A percentile compares a stretch with the other conserved stretches of the same genome.
phyloP scores from a whole-genome alignment of 2,888 invertebrate genomes.

The Cantharis rustica region DNA sequence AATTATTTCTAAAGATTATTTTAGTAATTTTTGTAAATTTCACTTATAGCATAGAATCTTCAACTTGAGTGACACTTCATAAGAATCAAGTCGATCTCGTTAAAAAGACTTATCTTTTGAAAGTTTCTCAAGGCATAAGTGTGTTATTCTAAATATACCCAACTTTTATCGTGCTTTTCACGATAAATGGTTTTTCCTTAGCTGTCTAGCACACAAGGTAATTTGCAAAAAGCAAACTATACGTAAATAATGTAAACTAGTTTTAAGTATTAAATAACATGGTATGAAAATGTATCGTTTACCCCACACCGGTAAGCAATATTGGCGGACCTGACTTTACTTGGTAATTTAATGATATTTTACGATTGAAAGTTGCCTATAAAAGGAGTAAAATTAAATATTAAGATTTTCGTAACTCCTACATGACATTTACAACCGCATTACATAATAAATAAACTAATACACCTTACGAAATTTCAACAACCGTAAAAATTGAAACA shows the following conservation, averaged over 20 bases:
- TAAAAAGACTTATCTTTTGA: background rate
- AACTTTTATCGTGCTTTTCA: background rate
- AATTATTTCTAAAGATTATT: background rate
- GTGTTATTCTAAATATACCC: background rate
- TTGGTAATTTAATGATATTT: background rate
- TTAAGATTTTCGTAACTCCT: background rate
- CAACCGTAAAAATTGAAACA: background rate
- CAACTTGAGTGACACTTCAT: background rate
- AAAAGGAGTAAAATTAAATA: background rate
- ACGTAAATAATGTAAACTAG: background rate
- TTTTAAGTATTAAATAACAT: background rate
- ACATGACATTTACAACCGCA: background rate
- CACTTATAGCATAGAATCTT: background rate
- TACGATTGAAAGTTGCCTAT: no score
- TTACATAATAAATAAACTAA: background rate
- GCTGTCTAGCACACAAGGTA: background rate
- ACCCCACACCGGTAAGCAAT: no score
- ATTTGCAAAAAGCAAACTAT: background rate
- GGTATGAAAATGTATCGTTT: no score
- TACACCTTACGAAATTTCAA: background rate
- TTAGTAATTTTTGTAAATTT: background rate
- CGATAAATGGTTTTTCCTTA: background rate
- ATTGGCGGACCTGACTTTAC: background rate
- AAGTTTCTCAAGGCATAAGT: background rate
- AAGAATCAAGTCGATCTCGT: background rate